Base-by-base conservation (phyloP, 2,797 vertebrate genomes). In the Pogonophryne albipinna region DNA sequence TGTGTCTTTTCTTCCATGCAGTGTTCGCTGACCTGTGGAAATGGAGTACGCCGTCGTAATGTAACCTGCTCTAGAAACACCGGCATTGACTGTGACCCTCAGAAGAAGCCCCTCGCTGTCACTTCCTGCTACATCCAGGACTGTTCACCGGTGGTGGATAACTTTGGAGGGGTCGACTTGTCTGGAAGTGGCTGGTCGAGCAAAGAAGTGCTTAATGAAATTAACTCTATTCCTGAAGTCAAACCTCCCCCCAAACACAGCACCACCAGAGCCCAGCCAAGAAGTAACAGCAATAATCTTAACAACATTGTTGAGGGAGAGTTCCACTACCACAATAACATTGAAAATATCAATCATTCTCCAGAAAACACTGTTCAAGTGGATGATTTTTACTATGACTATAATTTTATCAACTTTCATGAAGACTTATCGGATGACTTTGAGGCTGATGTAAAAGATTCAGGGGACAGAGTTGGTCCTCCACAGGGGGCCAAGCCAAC, bases 401-500 rank as follows among this genome's bases (percentile, higher is more conserved):
- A 99, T 16, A 99, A 99, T 79, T 99, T 99, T 3, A 99, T 99
- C 79, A 97, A 96, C 84, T 99, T 99, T 87, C 98, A 99, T 0
- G 97, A 99, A 82, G 97, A 99, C 78, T 88, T 99, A 59, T 95
- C 96, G 0, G 94, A 97, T 13, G 94, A 95, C 14, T 91, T 94
- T 60, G 92, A 84, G 44, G 90, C 78, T 0, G 78, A 88, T 10
- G 89, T 58, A 31, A 76, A 83, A 2, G 75, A 78, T 58, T 71
- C 70, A 34, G 86, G 47, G 31, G 87, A 87, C 53, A 62, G 83
- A 50, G 10, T 38, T 38, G 34, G 6, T 38, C 8, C 49, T 50
- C 72, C 64, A 9, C 79, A 71, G 74, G 83, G 86, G 60, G 52
- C 66, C 45, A 12, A 82, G 19, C 82, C 85, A 10, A 76, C 69